Evolutionary conservation across 2,797 vertebrate species (phyloP).

Genomic region (Pseudochaenichthys georgianus): DNA sequence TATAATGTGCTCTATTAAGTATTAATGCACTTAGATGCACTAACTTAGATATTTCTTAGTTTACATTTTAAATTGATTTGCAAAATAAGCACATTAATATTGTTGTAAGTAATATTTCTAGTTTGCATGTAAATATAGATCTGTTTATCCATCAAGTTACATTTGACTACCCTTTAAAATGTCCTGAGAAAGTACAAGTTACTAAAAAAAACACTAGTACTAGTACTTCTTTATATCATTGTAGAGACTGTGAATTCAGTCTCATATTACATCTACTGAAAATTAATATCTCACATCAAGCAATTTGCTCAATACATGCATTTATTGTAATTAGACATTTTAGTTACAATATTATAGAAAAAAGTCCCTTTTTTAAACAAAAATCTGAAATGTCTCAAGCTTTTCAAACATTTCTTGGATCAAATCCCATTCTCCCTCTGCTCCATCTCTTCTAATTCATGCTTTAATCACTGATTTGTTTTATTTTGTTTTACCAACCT

Average conservation of each 20-base stretch:
- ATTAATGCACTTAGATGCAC: neutral
- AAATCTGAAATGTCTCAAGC: neutral
- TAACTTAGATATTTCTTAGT: neutral
- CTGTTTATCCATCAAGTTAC: neutral
- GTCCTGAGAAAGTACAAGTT: neutral
- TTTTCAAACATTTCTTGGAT: neutral
- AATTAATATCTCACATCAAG: neutral
- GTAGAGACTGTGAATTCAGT: neutral
- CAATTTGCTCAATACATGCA: neutral
- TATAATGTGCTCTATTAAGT: too few species aligned
- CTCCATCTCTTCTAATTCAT: conserved; percentile 4
- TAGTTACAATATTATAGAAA: neutral
- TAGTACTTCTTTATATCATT: neutral
- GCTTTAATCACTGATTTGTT: conserved; percentile 26
- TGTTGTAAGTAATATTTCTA: neutral
- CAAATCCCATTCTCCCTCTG: neutral
- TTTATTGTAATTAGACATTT: neutral
- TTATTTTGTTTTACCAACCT: conserved; percentile 50
- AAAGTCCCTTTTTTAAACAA: neutral
- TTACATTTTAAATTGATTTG: neutral
- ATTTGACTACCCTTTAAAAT: neutral
- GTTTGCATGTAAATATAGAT: neutral
- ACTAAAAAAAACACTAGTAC: too few species aligned
- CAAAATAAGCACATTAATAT: neutral
- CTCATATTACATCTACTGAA: neutral